phyloP scores from a whole-genome alignment of 2,113 vertebrate genomes.

The Scortum barcoo region DNA sequence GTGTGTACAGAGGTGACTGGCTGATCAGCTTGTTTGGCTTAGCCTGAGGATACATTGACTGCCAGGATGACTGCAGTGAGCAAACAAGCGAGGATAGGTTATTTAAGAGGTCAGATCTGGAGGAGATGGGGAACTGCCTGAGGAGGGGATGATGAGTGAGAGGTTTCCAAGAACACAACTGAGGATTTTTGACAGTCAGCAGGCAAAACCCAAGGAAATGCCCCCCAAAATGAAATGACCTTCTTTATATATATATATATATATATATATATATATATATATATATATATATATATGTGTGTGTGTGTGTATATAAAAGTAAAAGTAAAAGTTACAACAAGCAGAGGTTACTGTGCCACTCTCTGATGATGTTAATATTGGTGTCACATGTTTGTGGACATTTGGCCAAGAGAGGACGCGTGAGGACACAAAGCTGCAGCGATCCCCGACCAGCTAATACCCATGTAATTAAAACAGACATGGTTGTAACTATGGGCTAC shows the following conservation, averaged over 20 bases:
- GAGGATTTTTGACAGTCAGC: neutral
- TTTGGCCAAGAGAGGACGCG: constrained; percentile 51
- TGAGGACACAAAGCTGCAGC: constrained; percentile 48
- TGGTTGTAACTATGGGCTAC: constrained; percentile 32
- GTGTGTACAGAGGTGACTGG: constrained; percentile 80
- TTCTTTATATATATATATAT: too few species aligned
- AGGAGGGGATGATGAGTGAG: constrained; percentile 12
- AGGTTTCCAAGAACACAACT: neutral
- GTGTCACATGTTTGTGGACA: constrained; percentile 25
- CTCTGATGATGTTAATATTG: neutral
- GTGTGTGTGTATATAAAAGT: too few species aligned
- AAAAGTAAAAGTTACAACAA: too few species aligned
- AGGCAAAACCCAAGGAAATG: neutral
- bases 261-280: too few species aligned
- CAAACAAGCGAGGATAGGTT: constrained; percentile 72
- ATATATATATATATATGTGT: too few species aligned
- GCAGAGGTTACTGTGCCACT: neutral
- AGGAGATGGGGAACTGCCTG: constrained; percentile 30
- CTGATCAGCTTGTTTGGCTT: constrained; percentile 86
- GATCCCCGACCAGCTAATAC: constrained; percentile 66
- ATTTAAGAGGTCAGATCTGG: constrained; percentile 64
- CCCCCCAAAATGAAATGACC: too few species aligned
- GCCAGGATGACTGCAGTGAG: constrained; percentile 67
- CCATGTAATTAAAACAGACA: constrained; percentile 77
- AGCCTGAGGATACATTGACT: constrained; percentile 77